Evolutionary conservation across 2,113 vertebrate genomes (phyloP).

Genomic region (Microcebus murinus): DNA sequence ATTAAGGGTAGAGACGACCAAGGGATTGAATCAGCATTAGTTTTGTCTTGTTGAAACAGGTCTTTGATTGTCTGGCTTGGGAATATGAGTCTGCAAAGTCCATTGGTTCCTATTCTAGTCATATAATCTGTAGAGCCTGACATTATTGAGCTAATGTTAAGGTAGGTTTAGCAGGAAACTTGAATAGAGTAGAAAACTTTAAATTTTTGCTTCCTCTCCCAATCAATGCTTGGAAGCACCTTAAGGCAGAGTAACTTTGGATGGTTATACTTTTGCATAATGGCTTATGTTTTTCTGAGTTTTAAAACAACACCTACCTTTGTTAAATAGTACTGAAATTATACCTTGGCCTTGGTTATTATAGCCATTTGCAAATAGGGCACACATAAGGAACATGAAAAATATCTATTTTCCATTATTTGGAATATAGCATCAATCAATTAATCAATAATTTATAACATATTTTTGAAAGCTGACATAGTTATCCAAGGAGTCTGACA

Average conservation of each 20-base stretch:
- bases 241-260: not conserved
- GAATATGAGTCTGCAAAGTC: not conserved
- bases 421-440: not conserved
- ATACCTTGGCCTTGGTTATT: not conserved
- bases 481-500: not conserved
- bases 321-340: not conserved
- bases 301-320: not conserved
- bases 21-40: not conserved
- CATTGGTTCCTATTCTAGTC: not conserved
- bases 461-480: not conserved
- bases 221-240: not conserved
- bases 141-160: not conserved
- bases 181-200: not conserved
- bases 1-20: not conserved
- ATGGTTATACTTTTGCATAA: not conserved
- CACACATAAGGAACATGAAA: not conserved
- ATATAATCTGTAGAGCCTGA: not conserved
- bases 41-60: not conserved
- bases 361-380: not conserved
- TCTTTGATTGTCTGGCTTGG: not conserved
- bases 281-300: not conserved
- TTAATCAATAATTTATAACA: not conserved
- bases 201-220: not conserved
- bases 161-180: not conserved
- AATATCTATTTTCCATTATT: not conserved